A percentile compares a stretch with the other conserved stretches of the same genome.
These are phyloP conservation scores for Myocastor coypus DNA, from an alignment of 2,113 vertebrate species.

Conservation along the genomic window DNA sequence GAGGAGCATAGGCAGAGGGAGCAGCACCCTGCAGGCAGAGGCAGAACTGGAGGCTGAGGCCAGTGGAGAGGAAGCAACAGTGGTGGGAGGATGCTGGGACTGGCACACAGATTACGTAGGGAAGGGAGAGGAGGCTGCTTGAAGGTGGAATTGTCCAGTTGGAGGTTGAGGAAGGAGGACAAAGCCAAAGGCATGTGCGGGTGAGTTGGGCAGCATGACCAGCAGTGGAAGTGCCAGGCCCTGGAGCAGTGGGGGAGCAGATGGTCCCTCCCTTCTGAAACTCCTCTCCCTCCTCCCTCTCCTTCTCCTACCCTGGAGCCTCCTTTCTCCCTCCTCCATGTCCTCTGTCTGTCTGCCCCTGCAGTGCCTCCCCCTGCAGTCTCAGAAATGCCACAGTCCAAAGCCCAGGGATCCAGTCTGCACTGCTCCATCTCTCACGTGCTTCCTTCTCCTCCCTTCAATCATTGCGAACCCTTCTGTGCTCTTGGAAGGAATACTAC, in stretches of 20 bases:
- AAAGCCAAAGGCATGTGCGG: neutral
- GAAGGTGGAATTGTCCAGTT: neutral
- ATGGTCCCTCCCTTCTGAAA: neutral
- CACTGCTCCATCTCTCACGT: accelerated
- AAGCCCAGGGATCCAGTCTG: accelerated
- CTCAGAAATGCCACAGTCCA: neutral
- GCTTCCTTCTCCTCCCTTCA: neutral
- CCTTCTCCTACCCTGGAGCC: neutral
- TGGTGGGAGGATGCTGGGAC: too few relatives aligned
- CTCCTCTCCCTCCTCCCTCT: neutral
- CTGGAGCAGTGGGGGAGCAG: neutral
- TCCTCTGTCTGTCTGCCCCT: neutral
- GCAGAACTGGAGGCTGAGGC: neutral
- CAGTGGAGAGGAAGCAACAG: neutral
- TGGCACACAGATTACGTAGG: neutral
- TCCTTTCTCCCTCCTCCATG: neutral
- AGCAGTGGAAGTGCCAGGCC: neutral
- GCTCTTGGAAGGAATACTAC: neutral
- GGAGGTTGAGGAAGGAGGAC: neutral
- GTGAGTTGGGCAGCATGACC: neutral
- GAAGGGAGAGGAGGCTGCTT: neutral
- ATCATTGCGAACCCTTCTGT: neutral
- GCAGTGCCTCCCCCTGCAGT: neutral
- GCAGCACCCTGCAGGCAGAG: accelerated
- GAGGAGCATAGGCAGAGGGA: neutral